Percentiles rank a stretch among this genome's conserved stretches.
phyloP scores from a whole-genome alignment of 2,888 invertebrate species.

The Eristalis tenax region DNA sequence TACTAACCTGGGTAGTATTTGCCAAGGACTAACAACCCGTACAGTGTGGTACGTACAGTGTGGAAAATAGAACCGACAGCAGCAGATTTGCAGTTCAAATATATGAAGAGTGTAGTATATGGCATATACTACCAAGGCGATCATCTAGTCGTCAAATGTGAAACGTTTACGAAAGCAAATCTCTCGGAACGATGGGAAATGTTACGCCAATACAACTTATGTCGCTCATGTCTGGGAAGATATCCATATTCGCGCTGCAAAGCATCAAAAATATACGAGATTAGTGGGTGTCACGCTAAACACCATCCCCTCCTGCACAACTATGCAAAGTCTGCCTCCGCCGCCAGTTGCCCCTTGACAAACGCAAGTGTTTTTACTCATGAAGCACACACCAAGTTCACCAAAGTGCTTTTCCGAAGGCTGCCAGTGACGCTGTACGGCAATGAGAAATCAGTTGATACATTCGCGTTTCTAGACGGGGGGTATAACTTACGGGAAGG shows the following conservation, averaged over 20 bases:
- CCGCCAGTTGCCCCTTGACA: neutral
- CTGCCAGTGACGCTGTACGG: neutral
- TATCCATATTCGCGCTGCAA: neutral
- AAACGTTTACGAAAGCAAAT: neutral
- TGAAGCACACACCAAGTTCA: neutral
- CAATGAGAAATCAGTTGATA: neutral
- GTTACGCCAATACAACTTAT: constrained; percentile 2
- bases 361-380: neutral
- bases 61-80: neutral
- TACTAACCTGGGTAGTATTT: constrained; percentile 11
- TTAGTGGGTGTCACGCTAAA: neutral
- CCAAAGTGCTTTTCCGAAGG: neutral
- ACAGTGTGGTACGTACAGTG: neutral
- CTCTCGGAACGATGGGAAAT: neutral
- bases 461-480: constrained; percentile 22
- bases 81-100: neutral
- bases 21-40: neutral
- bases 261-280: neutral
- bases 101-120: neutral
- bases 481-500: neutral
- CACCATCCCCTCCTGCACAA: constrained; percentile 8
- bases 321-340: neutral
- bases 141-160: neutral
- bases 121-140: neutral
- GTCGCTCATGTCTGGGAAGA: constrained; percentile 1